These are phyloP conservation scores for Rhabditophanes sp. DNA, from an alignment of 2,888 invertebrate genomes.

Conservation along the genomic window DNA sequence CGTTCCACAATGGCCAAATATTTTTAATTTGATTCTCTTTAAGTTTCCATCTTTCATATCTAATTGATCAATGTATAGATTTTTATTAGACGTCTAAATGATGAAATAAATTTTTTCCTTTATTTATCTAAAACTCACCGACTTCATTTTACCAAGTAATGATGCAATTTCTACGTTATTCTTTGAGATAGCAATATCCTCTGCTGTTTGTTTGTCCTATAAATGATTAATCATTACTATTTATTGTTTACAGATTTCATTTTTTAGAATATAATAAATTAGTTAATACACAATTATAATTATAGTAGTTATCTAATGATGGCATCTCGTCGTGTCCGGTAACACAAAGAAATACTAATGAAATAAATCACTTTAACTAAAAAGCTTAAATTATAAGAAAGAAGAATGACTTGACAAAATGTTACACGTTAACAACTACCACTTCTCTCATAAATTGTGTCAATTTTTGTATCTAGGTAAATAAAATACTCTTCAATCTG, in stretches of 20 bases:
- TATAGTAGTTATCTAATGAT: not conserved
- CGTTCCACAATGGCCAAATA: conserved; percentile 59
- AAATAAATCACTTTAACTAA: too few species aligned
- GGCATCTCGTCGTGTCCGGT: too few species aligned
- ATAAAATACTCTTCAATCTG: too few species aligned
- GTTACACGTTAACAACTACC: too few species aligned
- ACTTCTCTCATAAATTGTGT: too few species aligned
- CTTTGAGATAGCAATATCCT: conserved; percentile 61
- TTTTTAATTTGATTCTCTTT: conserved; percentile 54
- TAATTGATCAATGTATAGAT: conserved; percentile 54
- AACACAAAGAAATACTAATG: too few species aligned
- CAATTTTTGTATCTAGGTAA: too few species aligned
- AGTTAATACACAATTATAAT: not conserved
- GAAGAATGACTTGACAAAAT: too few species aligned
- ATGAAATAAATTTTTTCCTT: conserved; percentile 4
- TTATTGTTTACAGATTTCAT: too few species aligned
- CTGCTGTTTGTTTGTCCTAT: conserved; percentile 58
- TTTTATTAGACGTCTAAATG: conserved; percentile 43
- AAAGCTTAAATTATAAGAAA: too few species aligned
- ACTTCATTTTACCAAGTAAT: conserved; percentile 55
- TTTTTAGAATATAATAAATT: conserved; percentile 1
- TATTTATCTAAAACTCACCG: conserved; percentile 47
- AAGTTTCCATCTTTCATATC: conserved; percentile 38
- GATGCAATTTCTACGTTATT: conserved; percentile 58
- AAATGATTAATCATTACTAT: too few species aligned